Evolutionary conservation across 2,888 invertebrate species (phyloP).

Genomic region (Lasioglossum leucozonium): DNA sequence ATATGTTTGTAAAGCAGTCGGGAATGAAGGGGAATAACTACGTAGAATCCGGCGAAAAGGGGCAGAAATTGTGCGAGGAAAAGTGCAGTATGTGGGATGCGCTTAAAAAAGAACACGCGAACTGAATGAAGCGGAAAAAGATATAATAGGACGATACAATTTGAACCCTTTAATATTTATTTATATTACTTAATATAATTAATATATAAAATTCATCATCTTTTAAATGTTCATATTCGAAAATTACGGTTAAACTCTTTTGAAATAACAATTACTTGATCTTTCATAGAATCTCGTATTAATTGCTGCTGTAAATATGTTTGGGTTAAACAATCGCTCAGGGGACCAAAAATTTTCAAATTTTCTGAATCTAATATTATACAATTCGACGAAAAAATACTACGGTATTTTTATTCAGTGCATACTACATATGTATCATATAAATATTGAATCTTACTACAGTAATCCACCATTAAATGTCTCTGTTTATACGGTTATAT

Average conservation of each 20-base stretch:
- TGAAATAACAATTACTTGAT: no score
- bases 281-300: background rate
- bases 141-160: slow-evolving; percentile 11
- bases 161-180: background rate
- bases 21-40: slow-evolving; percentile 26
- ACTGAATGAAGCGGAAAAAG: slow-evolving; percentile 38
- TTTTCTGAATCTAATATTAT: no score
- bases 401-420: no score
- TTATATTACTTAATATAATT: background rate
- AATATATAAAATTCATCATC: background rate
- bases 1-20: slow-evolving; percentile 40
- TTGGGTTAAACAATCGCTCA: no score
- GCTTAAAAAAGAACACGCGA: slow-evolving; percentile 51
- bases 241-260: background rate
- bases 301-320: no score
- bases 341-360: no score
- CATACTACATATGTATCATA: no score
- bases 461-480: no score
- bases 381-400: no score
- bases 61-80: slow-evolving; percentile 49
- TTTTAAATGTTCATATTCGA: background rate
- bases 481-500: no score
- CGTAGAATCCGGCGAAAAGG: slow-evolving; percentile 34
- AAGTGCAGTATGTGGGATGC: slow-evolving; percentile 36
- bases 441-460: no score